A percentile compares a stretch with the other conserved stretches of the same genome.
Conservation (phyloP, 2,888 invertebrate genomes). For the Congeria kusceri region DNA sequence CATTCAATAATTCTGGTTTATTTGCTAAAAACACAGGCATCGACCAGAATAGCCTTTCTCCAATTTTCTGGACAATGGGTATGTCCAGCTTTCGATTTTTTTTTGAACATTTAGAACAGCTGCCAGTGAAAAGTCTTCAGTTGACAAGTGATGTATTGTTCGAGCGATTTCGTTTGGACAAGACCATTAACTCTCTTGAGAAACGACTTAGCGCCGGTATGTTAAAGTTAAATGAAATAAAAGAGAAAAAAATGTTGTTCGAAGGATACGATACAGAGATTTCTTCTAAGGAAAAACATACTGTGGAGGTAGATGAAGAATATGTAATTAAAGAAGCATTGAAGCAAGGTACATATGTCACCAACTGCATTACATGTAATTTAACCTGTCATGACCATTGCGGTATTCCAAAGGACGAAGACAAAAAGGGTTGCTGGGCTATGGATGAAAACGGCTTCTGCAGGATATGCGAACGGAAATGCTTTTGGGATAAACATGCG, state of each 20-base stretch:
- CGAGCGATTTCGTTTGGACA: conserved; percentile 52
- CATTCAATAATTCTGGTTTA: conserved; percentile 55
- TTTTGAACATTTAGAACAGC: conserved; percentile 27
- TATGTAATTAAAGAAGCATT: conserved; percentile 26
- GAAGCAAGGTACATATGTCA: conserved; percentile 39
- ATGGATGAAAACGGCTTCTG: too few species aligned
- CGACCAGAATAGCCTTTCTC: conserved; percentile 18
- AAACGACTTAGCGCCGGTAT: conserved; percentile 34
- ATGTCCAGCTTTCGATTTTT: conserved; percentile 41
- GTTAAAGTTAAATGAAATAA: conserved; percentile 25
- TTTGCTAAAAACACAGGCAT: conserved; percentile 31
- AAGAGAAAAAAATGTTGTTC: conserved; percentile 34
- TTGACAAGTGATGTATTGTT: conserved; percentile 60
- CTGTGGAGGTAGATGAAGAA: conserved; percentile 42
- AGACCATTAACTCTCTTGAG: conserved; percentile 27
- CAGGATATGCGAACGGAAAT: too few species aligned
- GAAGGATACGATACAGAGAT: conserved; percentile 28
- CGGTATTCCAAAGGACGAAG: too few species aligned
- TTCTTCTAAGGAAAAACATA: conserved; percentile 39
- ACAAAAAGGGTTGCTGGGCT: too few species aligned
- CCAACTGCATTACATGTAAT: conserved; percentile 53
- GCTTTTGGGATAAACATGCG: too few species aligned
- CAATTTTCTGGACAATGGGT: conserved; percentile 61
- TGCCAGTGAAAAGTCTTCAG: conserved; percentile 52
- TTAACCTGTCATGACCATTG: not conserved